Evolutionary conservation across 2,113 vertebrate genomes (phyloP), one percentile per base, ranked within the genome.

Genomic region (Stictonetta naevosa): DNA sequence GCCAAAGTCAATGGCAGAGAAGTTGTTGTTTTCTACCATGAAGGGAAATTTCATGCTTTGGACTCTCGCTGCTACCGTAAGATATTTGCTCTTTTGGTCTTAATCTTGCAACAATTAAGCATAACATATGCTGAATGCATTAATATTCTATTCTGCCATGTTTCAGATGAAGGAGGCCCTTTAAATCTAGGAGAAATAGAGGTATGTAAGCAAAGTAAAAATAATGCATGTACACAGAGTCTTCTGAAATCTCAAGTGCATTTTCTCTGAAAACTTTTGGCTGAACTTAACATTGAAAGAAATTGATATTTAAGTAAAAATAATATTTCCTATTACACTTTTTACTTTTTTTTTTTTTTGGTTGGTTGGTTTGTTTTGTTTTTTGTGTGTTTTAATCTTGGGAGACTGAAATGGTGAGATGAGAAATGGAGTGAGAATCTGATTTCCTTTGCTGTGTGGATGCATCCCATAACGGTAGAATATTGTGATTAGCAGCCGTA

Each of bases 41-140:
- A 97, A 66, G 98, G 97, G 84, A 96, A 91, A 80, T 99, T 99
- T 86, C 98, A 99, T 40, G 99, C 99, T 67, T 73, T 99, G 96
- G 99, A 99, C 79, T 98, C 98, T 60, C 98, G 98, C 82, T 99
- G 99, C 95, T 99, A 99, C 92, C 99, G 99, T 99, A 97, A 99
- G 99, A 93, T 86, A 52, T 77, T 95, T 97, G 58, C 23, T 69
- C 25, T 6, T 74, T 8, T 50, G 23, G n/a, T 91, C n/a, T 71
- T 82, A 42, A 2, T 83, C 8, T 82, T 87, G 8, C 38, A 44
- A 71, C 8, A 60, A 14, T 59, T 94, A 28, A 88, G 52, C 26
- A 31, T 34, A 53, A 76, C 76, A 38, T 36, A 48, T 76, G 26
- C 28, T 71, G 34, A 6, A 29, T 31, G 44, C 75, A 86, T 52